A percentile compares a stretch with the other conserved stretches of the same genome.
phyloP scores from a whole-genome alignment of 2,797 vertebrate genomes.

The Decapterus maruadsi region DNA sequence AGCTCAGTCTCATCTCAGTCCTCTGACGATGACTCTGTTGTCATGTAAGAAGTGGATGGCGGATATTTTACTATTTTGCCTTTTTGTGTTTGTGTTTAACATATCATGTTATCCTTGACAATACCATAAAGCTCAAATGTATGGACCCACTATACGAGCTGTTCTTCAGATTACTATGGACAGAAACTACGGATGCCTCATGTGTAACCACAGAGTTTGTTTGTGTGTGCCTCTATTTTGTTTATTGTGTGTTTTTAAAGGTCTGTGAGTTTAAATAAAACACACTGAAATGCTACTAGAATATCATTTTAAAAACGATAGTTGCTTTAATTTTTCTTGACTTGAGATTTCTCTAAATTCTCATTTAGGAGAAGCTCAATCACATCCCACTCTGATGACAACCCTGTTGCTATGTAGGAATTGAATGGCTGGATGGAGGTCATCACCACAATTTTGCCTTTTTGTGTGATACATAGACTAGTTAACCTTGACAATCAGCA shows the following conservation, averaged over 20 bases:
- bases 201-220: constrained; percentile 33
- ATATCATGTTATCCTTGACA: no score
- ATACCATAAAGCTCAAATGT: not conserved
- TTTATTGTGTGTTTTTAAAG: no score
- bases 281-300: not conserved
- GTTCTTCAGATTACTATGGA: not conserved
- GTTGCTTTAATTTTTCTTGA: not conserved
- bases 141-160: no score
- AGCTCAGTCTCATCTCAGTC: constrained; percentile 69
- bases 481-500: not conserved
- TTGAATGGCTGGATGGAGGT: no score
- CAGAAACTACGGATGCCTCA: not conserved
- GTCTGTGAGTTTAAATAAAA: not conserved
- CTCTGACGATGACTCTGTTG: constrained; percentile 60
- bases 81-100: not conserved
- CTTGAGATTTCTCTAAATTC: no score
- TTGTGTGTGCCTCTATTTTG: not conserved
- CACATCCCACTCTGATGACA: no score
- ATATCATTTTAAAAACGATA: not conserved
- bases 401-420: no score
- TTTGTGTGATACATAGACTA: no score
- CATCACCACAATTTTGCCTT: no score
- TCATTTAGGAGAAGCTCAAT: no score
- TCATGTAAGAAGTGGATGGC: not conserved
- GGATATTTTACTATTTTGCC: not conserved